Evolutionary conservation across 2,888 invertebrate genomes (phyloP), one percentile per base, ranked within the genome.

Genomic region (Tetragnatha montana): DNA sequence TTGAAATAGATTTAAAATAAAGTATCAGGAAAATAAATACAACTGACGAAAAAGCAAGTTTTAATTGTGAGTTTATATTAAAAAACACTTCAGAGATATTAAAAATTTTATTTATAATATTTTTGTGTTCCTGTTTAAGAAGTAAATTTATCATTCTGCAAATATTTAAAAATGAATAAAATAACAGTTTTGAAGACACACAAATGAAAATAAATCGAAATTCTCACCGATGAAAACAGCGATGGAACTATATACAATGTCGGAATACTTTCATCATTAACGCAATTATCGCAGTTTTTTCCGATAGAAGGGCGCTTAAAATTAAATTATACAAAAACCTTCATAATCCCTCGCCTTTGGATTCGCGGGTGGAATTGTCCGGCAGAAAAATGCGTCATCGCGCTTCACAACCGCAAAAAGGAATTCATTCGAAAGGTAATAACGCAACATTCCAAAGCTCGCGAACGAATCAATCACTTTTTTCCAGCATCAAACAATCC

Each of bases 391-490:
- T 76, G 76, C 76, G 14, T 51, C 22, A 71, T 82, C 74, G 35
- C 82, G 51, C 60, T 51, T 21, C 10, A 14, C 49, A 60, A 80
- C 35, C 17, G 51, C 3, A 60, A 73, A 87, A 70, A n/a, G 49
- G 19, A 81, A 80, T 75, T 73, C 47, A 87, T 80, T 75, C 60
- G 68, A 87, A 81, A 50, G 74, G 87, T 70, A 80, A 79, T 80
- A 78, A 79, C 35, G 35, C 2, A 35, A 35, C 88, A 79, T 82
- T 70, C 79, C 75, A 50, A 81, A 35, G 19, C 50, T 19, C 8
- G 47, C 49, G 81, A 82, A 82, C 51, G 88, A 78, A 88, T 88
- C 88, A 88, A 88, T 88, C 88, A 88, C 71, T 81, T 78, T 81
- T 82, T 60, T 73, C 73, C 50, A 35, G 10, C 69, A 10, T n/a